Conservation (phyloP, 2,113 vertebrate species). For the Trogon surrucura region DNA sequence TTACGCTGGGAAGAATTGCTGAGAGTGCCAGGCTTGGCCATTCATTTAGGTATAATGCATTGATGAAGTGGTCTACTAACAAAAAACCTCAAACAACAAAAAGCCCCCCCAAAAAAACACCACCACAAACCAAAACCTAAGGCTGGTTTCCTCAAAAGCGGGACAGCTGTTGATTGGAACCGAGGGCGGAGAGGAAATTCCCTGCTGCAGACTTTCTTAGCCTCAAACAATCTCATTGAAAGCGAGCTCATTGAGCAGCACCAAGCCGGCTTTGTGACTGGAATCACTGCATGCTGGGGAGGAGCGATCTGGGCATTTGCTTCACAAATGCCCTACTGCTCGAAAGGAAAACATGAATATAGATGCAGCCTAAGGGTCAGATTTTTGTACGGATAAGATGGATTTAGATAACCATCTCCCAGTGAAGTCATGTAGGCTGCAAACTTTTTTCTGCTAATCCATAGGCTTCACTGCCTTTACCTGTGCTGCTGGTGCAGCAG, state of each 20-base stretch:
- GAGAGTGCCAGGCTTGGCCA: neutral
- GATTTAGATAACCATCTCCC: neutral
- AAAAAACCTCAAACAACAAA: neutral
- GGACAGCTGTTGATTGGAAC: conserved; percentile 27
- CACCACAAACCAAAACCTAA: neutral
- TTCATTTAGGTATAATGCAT: conserved; percentile 17
- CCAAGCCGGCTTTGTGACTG: neutral
- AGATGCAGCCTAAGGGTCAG: neutral
- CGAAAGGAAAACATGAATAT: neutral
- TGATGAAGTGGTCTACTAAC: conserved; percentile 8
- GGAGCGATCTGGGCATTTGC: neutral
- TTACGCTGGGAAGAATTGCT: conserved; percentile 25
- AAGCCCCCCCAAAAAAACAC: fast-evolving
- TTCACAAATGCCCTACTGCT: conserved; percentile 10
- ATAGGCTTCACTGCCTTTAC: neutral
- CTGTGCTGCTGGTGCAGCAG: neutral
- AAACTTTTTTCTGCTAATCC: neutral
- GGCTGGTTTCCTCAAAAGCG: neutral
- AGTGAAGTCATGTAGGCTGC: neutral
- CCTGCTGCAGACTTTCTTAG: conserved; percentile 22
- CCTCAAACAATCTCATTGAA: conserved; percentile 23
- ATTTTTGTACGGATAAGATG: neutral
- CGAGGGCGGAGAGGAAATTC: conserved; percentile 8
- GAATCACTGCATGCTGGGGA: neutral
- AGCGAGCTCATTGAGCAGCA: conserved; percentile 39